Percentiles rank a stretch among this genome's conserved stretches.
Evolutionary conservation across 2,888 invertebrate genomes (phyloP).

Genomic region (Notodonta ziczac): DNA sequence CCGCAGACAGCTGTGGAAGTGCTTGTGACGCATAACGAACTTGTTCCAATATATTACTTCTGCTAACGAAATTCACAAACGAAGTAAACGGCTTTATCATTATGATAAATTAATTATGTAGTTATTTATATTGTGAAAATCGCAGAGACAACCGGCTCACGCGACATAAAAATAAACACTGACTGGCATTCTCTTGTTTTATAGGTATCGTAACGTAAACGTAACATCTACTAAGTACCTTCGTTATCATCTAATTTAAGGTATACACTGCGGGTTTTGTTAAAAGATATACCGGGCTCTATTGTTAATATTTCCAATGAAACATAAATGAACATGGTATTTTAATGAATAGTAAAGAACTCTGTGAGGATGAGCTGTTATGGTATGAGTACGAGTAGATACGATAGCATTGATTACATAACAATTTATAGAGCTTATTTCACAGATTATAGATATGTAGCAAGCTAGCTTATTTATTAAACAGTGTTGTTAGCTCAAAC

Average conservation of each 20-base stretch:
- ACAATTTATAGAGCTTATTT: neutral
- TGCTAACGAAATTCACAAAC: slow-evolving; percentile 45
- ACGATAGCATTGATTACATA: neutral
- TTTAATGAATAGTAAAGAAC: neutral
- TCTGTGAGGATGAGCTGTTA: neutral
- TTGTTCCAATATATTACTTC: slow-evolving; percentile 47
- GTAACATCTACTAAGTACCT: neutral
- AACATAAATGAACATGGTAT: neutral
- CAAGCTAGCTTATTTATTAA: too few relatives aligned
- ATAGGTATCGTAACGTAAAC: neutral
- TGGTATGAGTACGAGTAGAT: neutral
- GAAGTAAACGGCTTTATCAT: slow-evolving; percentile 55
- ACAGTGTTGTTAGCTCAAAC: neutral
- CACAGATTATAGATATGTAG: too few relatives aligned
- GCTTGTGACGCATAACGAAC: slow-evolving; percentile 61
- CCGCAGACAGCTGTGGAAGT: slow-evolving; percentile 73
- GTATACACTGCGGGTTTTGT: neutral
- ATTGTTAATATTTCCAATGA: neutral
- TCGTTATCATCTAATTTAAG: neutral
- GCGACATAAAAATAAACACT: slow-evolving; percentile 17
- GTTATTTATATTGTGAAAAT: neutral
- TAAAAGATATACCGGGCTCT: neutral
- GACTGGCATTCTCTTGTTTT: slow-evolving; percentile 4
- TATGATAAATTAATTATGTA: slow-evolving; percentile 15
- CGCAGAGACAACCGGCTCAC: slow-evolving; percentile 12